Evolutionary conservation across 2,797 vertebrate species (phyloP).

Genomic region (Argyrosomus regius): DNA sequence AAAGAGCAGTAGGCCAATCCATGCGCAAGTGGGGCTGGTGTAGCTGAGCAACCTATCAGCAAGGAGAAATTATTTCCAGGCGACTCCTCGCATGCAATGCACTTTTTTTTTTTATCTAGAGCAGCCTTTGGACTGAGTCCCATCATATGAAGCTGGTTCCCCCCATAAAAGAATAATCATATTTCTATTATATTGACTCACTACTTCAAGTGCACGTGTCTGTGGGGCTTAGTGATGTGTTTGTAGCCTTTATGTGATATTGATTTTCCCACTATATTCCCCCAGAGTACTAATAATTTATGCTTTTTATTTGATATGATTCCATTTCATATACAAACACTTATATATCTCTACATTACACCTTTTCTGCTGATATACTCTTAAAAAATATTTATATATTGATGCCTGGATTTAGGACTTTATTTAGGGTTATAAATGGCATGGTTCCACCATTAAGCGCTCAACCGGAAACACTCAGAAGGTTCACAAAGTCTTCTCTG

Average conservation of each 20-base stretch:
- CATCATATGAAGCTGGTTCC: constrained; percentile 6
- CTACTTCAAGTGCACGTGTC: not conserved
- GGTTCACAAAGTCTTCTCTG: not conserved
- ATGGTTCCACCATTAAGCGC: not conserved
- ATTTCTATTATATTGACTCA: not conserved
- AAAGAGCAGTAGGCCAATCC: constrained; percentile 80
- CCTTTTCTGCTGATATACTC: not conserved
- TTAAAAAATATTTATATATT: not conserved
- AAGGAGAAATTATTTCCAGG: constrained; percentile 75
- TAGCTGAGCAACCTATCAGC: constrained; percentile 77
- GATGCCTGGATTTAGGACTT: not conserved
- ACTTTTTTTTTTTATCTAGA: constrained; percentile 58
- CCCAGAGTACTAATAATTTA: not conserved
- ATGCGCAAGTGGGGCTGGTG: constrained; percentile 74
- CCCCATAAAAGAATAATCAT: not conserved
- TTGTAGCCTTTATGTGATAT: not conserved
- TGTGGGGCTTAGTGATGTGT: not conserved
- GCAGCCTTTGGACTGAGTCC: constrained; percentile 25
- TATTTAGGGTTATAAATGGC: not conserved
- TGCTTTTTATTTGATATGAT: not conserved
- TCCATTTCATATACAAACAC: not conserved
- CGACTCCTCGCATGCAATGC: constrained; percentile 66
- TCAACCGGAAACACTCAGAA: not conserved
- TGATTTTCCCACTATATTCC: not conserved
- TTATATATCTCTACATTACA: not conserved